Conservation (phyloP, 2,888 invertebrate species). For the Biston betularia region DNA sequence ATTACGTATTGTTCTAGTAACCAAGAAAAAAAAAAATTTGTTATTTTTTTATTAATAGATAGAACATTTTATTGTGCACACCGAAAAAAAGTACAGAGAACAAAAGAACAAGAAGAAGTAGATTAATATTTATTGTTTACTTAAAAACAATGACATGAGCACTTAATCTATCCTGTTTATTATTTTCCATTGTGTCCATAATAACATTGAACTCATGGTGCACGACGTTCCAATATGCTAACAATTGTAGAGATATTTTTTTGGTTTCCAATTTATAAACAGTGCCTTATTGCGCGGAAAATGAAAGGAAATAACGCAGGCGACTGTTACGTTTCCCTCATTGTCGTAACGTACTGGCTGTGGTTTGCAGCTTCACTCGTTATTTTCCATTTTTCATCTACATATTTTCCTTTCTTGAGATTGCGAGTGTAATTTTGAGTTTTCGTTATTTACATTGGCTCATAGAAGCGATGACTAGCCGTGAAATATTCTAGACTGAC, state of each 20-base stretch:
- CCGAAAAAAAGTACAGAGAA: too few species aligned
- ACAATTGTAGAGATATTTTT: slow-evolving; percentile 27
- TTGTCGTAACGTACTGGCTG: background rate
- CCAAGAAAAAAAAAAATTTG: too few species aligned
- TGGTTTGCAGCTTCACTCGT: background rate
- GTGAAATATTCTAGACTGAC: too few species aligned
- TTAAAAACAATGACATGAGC: too few species aligned
- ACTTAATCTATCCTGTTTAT: background rate
- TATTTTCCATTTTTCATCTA: background rate
- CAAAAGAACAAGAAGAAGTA: too few species aligned
- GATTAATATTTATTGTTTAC: too few species aligned
- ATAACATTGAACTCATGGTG: background rate
- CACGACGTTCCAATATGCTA: slow-evolving; percentile 24
- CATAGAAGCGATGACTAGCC: too few species aligned
- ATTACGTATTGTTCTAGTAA: too few species aligned
- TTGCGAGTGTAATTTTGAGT: background rate
- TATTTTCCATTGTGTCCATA: background rate
- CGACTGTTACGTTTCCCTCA: background rate
- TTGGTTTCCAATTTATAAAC: slow-evolving; percentile 36
- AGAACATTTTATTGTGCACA: too few species aligned
- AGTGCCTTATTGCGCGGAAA: slow-evolving; percentile 22
- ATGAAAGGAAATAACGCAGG: slow-evolving; percentile 9
- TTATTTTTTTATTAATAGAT: too few species aligned
- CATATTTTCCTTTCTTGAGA: background rate
- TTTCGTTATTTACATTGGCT: background rate